These are phyloP conservation scores for Puffinus mauretanicus DNA, from an alignment of 2,113 vertebrate genomes.

Conservation along the genomic window DNA sequence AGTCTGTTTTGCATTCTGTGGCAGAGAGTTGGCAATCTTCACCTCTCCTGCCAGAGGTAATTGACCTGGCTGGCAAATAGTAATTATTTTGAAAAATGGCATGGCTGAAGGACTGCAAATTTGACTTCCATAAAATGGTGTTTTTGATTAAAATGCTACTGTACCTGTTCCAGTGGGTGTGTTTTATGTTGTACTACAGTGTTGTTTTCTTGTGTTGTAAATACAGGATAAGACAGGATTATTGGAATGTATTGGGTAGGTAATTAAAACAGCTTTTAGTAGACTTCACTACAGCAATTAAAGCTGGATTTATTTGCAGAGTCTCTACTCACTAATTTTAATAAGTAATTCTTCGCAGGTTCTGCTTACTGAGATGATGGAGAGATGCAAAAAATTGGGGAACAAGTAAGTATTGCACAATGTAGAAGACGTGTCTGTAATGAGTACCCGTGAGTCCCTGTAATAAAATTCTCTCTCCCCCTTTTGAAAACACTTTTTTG, in stretches of 20 bases:
- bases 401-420: constrained; percentile 87
- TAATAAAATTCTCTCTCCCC: neutral
- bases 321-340: neutral
- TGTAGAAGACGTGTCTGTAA: neutral
- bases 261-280: neutral
- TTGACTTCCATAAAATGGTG: neutral
- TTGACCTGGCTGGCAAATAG: neutral
- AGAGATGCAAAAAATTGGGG: constrained; percentile 91
- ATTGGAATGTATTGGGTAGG: neutral
- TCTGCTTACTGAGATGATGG: constrained; percentile 96
- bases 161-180: neutral
- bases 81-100: neutral
- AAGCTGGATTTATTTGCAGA: neutral
- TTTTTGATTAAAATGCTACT: neutral
- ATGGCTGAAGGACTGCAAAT: neutral
- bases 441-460: neutral
- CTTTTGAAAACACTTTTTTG: neutral
- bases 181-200: neutral
- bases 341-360: constrained; percentile 70
- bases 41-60: constrained; percentile 1
- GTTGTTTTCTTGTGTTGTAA: neutral
- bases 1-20: neutral
- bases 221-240: neutral
- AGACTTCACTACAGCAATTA: neutral
- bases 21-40: neutral